Conservation (phyloP, 1,140 invertebrate genomes). For the Philotrypesis tridentata region DNA sequence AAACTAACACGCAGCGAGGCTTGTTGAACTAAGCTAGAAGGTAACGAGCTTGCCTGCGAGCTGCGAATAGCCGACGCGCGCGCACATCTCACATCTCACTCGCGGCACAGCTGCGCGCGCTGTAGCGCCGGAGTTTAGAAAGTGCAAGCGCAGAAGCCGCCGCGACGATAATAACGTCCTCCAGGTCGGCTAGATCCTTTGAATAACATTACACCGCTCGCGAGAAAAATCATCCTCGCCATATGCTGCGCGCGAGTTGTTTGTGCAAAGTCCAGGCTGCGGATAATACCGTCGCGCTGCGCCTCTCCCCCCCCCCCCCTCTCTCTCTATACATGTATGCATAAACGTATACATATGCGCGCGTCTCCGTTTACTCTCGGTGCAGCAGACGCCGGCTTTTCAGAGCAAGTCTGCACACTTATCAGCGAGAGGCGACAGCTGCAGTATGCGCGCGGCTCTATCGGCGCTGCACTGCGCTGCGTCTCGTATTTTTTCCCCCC, state of each 20-base stretch:
- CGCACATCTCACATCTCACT: not conserved
- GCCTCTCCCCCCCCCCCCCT: not conserved
- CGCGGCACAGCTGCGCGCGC: not conserved
- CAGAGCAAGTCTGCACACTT: slow-evolving; percentile 15
- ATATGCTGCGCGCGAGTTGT: slow-evolving; percentile 38
- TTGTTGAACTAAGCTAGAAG: not conserved
- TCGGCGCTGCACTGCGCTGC: not conserved
- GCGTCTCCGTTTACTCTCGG: not conserved
- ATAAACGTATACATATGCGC: not conserved
- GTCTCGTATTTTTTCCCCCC: not conserved
- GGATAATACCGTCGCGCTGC: not conserved
- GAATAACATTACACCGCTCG: slow-evolving; percentile 26
- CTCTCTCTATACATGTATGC: not conserved
- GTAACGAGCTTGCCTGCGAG: not conserved
- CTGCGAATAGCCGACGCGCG: not conserved
- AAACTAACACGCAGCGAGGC: not conserved
- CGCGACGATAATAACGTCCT: not conserved
- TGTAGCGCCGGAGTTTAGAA: not conserved
- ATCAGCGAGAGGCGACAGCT: slow-evolving; percentile 41
- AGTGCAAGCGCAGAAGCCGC: too few species aligned
- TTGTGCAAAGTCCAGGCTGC: slow-evolving; percentile 26
- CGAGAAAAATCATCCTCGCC: slow-evolving; percentile 38
- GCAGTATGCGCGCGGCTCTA: slow-evolving; percentile 23
- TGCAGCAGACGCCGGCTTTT: not conserved
- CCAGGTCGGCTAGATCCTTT: slow-evolving; percentile 30